Percentiles rank a stretch among this genome's conserved stretches.
These are phyloP conservation scores for Gallirallus australis DNA, from an alignment of 2,797 vertebrate species.

Conservation along the genomic window DNA sequence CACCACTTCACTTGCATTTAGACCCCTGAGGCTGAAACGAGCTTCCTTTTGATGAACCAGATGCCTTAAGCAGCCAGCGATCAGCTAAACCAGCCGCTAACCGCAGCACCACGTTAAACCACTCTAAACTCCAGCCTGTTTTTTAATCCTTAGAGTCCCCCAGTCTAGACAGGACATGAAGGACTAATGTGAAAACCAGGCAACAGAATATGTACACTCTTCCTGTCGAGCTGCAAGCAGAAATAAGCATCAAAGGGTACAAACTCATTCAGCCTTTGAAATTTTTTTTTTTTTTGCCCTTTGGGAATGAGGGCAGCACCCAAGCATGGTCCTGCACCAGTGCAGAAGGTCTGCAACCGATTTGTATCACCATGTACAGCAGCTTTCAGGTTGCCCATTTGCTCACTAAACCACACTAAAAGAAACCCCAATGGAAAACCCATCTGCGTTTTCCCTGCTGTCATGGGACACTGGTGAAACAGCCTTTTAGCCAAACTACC, in stretches of 20 bases:
- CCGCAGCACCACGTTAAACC: neutral
- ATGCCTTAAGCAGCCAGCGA: neutral
- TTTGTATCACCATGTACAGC: fast-evolving
- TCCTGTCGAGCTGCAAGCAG: neutral
- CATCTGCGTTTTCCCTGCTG: neutral
- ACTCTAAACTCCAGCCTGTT: neutral
- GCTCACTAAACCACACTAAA: neutral
- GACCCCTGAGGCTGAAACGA: neutral
- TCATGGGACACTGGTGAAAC: neutral
- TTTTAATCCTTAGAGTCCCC: conserved; percentile 1
- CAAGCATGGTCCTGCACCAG: fast-evolving
- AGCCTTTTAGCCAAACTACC: neutral
- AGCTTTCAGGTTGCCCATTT: neutral
- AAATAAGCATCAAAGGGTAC: neutral
- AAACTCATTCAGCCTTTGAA: neutral
- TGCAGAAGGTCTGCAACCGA: neutral
- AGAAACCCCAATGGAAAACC: neutral
- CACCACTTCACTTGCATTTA: neutral
- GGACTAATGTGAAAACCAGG: conserved; percentile 38
- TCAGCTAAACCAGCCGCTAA: neutral
- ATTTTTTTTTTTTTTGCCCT: neutral
- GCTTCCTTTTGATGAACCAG: conserved; percentile 21
- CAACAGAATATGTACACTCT: neutral
- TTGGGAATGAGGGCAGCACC: neutral
- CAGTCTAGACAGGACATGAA: conserved; percentile 52